A percentile compares a stretch with the other conserved stretches of the same genome.
phyloP scores from a whole-genome alignment of 2,888 invertebrate genomes.

The Lymantria monacha region DNA sequence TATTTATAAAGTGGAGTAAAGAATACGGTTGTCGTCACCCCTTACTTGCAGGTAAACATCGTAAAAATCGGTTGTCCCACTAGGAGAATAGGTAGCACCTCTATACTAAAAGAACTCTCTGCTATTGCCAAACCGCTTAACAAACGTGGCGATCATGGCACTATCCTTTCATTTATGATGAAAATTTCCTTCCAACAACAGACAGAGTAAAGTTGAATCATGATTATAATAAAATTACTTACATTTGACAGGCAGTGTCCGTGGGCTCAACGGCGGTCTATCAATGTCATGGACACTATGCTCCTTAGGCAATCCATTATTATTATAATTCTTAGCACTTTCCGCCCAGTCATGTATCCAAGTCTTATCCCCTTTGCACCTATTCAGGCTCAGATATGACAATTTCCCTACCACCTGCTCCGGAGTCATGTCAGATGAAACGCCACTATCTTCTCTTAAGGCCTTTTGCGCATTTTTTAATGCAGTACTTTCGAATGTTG shows the following conservation, averaged over 20 bases:
- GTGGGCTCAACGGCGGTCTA: conserved; percentile 67
- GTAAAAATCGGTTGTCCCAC: too few relatives aligned
- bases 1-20: too few relatives aligned
- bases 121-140: too few relatives aligned
- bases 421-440: conserved; percentile 49
- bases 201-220: background rate
- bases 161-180: too few relatives aligned
- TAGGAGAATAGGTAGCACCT: too few relatives aligned
- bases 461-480: conserved; percentile 66
- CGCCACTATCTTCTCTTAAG: conserved; percentile 53
- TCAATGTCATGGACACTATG: conserved; percentile 41
- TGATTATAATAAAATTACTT: conserved; percentile 39
- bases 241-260: conserved; percentile 64
- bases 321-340: conserved; percentile 81
- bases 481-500: conserved; percentile 69
- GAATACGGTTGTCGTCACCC: too few relatives aligned
- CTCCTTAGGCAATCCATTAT: conserved; percentile 51
- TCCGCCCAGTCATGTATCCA: conserved; percentile 87
- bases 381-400: conserved; percentile 71
- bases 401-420: conserved; percentile 69
- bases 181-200: too few relatives aligned
- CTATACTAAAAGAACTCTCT: too few relatives aligned
- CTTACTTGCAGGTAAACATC: too few relatives aligned
- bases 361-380: conserved; percentile 77
- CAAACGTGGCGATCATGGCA: too few relatives aligned